Base-by-base conservation (phyloP, 2,797 vertebrate species). In the Mus spretus region DNA sequence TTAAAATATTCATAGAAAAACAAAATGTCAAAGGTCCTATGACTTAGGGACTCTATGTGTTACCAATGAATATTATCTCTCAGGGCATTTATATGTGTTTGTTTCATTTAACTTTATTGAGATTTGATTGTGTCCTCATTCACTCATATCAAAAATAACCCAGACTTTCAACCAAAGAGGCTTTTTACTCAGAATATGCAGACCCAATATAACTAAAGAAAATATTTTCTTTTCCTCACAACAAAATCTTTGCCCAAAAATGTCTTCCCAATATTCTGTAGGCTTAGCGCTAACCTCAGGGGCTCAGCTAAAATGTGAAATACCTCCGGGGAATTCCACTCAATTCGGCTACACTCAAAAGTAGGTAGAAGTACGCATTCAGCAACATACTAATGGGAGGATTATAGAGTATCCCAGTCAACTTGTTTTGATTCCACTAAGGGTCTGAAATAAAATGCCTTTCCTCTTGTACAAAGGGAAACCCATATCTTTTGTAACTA, bases 41-140 rank as follows among this genome's bases (percentile, higher is more conserved):
- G 53, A 2, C 40, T 82, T 90, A 57, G 74, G 34, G 19, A 93
- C 55, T 72, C 34, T n/a, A 37, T 28, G 55, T n/a, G 34, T 88
- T 92, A 61, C 50, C 7, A 53, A 34, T 37, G 15, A 89, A 74
- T 86, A 57, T 37, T 81, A 40, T 57, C 11, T 72, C 28, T 74
- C 11, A 55, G 67, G 57, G 5, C 15, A 28, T 55, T 72, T 81
- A 11, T 37, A 5, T 72, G n/a, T 19, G 44, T 90, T 91, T 93
- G 65, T 47, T 90, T 92, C 81, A 63, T 44, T 92, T 93, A 37
- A 28, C 5, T 65, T 91, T 94, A 13, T 67, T 70, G 85, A 72
- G 57, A 2, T 70, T 34, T 34, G 40, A 31, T 81, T 95, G 84
- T 57, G 1, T 77, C 81, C 28, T 77, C 24, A 75, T 6, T 77